These are phyloP conservation scores for Hypsopygia costalis DNA, from an alignment of 2,888 invertebrate species.

Conservation along the genomic window DNA sequence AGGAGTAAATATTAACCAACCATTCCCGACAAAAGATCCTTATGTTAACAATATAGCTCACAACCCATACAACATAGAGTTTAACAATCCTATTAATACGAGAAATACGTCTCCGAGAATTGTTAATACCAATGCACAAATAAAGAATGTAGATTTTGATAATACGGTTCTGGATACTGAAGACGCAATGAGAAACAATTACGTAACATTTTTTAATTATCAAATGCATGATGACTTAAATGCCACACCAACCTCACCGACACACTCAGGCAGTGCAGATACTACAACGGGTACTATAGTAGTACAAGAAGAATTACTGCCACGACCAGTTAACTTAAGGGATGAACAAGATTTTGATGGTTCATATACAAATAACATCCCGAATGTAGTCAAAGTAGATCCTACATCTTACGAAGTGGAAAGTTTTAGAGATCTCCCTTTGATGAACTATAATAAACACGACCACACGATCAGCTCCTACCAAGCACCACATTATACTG, in stretches of 20 bases:
- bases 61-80: conserved; percentile 11
- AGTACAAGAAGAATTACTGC: conserved; percentile 44
- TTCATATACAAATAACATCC: conserved; percentile 54
- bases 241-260: conserved; percentile 6
- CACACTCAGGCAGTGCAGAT: too few relatives aligned
- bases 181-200: conserved; percentile 25
- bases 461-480: conserved; percentile 61
- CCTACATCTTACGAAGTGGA: conserved; percentile 48
- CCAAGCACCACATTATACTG: conserved; percentile 69
- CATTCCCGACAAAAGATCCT: conserved; percentile 16
- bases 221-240: conserved; percentile 28
- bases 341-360: conserved; percentile 42
- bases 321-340: conserved; percentile 53
- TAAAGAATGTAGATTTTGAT: conserved; percentile 7
- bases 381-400: conserved; percentile 40
- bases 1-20: background rate
- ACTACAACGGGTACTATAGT: conserved; percentile 23
- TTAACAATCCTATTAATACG: conserved; percentile 6
- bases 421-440: conserved; percentile 56
- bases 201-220: conserved; percentile 24
- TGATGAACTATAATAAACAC: conserved; percentile 64
- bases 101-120: conserved; percentile 2
- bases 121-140: background rate
- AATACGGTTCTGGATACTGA: conserved; percentile 25
- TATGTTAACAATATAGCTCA: conserved; percentile 15